Percentiles rank a stretch among this genome's conserved stretches.
phyloP scores from a whole-genome alignment of 2,888 invertebrate genomes.

The Liodrosophila aerea region DNA sequence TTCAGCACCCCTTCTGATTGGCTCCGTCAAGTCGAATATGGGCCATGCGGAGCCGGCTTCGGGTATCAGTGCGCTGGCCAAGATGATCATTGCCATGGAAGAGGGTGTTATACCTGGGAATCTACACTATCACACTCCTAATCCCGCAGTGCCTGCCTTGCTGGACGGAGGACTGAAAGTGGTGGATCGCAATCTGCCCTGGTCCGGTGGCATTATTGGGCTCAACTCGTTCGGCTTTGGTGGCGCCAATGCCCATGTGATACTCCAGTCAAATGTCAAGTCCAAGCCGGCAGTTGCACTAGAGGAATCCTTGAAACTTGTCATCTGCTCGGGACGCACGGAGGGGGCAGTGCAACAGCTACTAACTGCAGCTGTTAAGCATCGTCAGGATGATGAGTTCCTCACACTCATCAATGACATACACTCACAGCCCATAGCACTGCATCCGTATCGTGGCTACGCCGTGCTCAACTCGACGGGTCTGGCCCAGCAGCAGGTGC shows the following conservation, averaged over 20 bases:
- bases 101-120: slow-evolving; percentile 93
- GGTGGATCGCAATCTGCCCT: slow-evolving; percentile 90
- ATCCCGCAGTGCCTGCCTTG: slow-evolving; percentile 94
- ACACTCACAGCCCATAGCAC: slow-evolving; percentile 87
- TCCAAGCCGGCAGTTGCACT: slow-evolving; percentile 81
- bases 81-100: slow-evolving; percentile 97
- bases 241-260: slow-evolving; percentile 95
- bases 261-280: slow-evolving; percentile 90
- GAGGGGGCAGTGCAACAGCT: slow-evolving; percentile 89
- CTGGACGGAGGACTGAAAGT: slow-evolving; percentile 95
- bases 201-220: slow-evolving; percentile 94
- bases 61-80: slow-evolving; percentile 95
- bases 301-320: slow-evolving; percentile 82
- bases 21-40: slow-evolving; percentile 99
- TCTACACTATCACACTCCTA: slow-evolving; percentile 93
- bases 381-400: slow-evolving; percentile 88
- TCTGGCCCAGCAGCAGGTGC: slow-evolving; percentile 83
- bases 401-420: slow-evolving; percentile 90
- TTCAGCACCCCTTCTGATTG: slow-evolving; percentile 91
- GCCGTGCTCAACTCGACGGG: slow-evolving; percentile 86
- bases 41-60: slow-evolving; percentile 98
- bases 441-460: slow-evolving; percentile 93
- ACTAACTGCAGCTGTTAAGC: slow-evolving; percentile 85
- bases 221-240: slow-evolving; percentile 99
- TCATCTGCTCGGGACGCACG: slow-evolving; percentile 93